Evolutionary conservation across 2,888 invertebrate genomes (phyloP), one percentile per base, ranked within the genome.

Genomic region (Tachina lurida): DNA sequence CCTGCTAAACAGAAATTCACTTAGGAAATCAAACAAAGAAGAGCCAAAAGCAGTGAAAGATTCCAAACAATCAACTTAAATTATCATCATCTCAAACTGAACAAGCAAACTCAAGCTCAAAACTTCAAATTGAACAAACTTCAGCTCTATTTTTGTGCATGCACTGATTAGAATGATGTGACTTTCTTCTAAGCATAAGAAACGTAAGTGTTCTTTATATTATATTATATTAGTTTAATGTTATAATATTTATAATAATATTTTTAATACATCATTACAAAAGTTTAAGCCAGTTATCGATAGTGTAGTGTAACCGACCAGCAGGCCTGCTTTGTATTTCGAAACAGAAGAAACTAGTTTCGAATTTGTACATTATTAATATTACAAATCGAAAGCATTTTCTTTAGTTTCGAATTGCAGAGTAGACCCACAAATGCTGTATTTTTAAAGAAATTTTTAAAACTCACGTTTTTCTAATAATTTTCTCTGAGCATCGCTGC

Each of bases 131-230:
- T 12, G 49, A 41, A 43, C 52, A 75, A 63, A 75, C 8, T 41
- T 68, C 10, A 41, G 47, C 49, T 22, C 60, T 49, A 9, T 31
- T n/a, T 15, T 31, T 47, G 45, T 41, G 15, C 19, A n/a, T 13
- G 31, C 3, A 58, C n/a, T 58, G 19, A 49, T 68, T 60, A 49
- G 77, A 31, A 7, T 31, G 77, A 52, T 52, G 47, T n/a, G 22
- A 22, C 2, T 67, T 56, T 63, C 17, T 31, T 54, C 52, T 47
- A 41, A 31, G 5, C n/a, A 58, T 17, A 67, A 60, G n/a, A 31
- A 67, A 68, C 22, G 77, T 77, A 68, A 77, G 77, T 77, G 52
- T 3, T n/a, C n/a, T n/a, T n/a, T n/a, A n/a, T n/a, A n/a, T n/a
- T n/a, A n/a, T n/a, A n/a, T n/a, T n/a, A 56, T 31, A 22, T 58